Percentiles rank a stretch among this genome's conserved stretches.
These are phyloP conservation scores for Thymelicus acteon DNA, from an alignment of 2,888 invertebrate genomes.

Conservation along the genomic window DNA sequence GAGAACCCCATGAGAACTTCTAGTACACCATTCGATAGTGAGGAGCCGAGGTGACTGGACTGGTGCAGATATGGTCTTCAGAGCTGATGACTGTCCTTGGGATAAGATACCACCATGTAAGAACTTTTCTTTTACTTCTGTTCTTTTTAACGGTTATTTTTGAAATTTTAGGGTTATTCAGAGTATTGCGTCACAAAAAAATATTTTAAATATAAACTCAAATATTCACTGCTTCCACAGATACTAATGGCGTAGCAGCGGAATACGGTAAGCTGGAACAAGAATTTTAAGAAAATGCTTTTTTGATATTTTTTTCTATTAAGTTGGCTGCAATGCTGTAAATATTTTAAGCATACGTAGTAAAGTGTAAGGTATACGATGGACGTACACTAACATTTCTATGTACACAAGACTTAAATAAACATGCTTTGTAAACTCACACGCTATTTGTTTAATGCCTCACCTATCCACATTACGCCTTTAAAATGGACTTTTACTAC, in stretches of 20 bases:
- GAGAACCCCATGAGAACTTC: conserved; percentile 61
- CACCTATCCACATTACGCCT: conserved; percentile 57
- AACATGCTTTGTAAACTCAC: conserved; percentile 65
- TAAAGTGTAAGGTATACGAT: conserved; percentile 54
- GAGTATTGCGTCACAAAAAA: conserved; percentile 17
- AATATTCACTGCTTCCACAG: conserved; percentile 46
- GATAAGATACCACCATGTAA: conserved; percentile 50
- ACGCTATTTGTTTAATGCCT: conserved; percentile 68
- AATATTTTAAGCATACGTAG: conserved; percentile 55
- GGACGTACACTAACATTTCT: conserved; percentile 57
- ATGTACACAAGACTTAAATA: conserved; percentile 65
- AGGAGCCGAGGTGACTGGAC: conserved; percentile 38
- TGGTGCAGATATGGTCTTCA: conserved; percentile 23
- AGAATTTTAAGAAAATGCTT: conserved; percentile 49
- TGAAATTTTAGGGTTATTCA: not conserved
- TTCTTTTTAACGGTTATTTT: not conserved
- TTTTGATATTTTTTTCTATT: conserved; percentile 47
- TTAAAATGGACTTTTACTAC: conserved; percentile 39
- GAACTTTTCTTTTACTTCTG: conserved; percentile 39
- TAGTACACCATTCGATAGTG: conserved; percentile 68
- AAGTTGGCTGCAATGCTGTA: conserved; percentile 49
- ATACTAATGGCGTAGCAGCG: conserved; percentile 40
- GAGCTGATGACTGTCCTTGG: conserved; percentile 36
- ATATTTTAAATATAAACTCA: conserved; percentile 9
- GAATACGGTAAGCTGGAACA: conserved; percentile 53